These are phyloP conservation scores for Anastrepha ludens DNA, from an alignment of 1,140 invertebrate genomes.

Conservation along the genomic window DNA sequence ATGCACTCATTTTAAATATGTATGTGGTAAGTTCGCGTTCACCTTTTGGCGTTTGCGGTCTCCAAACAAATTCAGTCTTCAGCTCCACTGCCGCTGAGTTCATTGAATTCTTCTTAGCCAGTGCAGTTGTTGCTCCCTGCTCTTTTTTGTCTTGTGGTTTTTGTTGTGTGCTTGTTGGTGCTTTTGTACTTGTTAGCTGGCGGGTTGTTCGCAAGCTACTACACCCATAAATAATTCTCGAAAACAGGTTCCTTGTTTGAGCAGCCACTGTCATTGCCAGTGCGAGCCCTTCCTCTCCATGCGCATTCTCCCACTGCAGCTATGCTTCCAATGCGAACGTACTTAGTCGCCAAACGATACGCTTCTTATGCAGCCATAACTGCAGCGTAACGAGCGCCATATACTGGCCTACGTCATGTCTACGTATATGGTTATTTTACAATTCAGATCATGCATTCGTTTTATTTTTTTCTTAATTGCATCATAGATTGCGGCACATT, in stretches of 20 bases:
- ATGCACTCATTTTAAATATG: neutral
- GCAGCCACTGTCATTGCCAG: slow-evolving; percentile 47
- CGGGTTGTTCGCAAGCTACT: neutral
- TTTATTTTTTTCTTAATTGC: slow-evolving; percentile 23
- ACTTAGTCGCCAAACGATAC: neutral
- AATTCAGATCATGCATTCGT: neutral
- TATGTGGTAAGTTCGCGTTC: neutral
- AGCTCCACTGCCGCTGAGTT: slow-evolving; percentile 25
- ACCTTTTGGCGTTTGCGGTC: slow-evolving; percentile 14
- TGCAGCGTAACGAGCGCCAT: neutral
- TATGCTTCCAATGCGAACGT: neutral
- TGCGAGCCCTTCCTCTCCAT: neutral
- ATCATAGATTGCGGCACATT: neutral
- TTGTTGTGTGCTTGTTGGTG: neutral
- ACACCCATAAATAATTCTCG: slow-evolving; percentile 42
- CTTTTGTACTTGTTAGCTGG: slow-evolving; percentile 2
- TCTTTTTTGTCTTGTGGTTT: neutral
- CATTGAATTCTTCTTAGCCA: slow-evolving; percentile 37
- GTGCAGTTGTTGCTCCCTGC: neutral
- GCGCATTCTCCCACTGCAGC: neutral
- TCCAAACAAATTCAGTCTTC: neutral
- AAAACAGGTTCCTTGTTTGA: slow-evolving; percentile 47
- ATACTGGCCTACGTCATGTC: neutral
- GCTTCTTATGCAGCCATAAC: neutral
- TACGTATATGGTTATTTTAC: neutral